Conservation (phyloP, 2,888 invertebrate species). For the Acronicta alni region DNA sequence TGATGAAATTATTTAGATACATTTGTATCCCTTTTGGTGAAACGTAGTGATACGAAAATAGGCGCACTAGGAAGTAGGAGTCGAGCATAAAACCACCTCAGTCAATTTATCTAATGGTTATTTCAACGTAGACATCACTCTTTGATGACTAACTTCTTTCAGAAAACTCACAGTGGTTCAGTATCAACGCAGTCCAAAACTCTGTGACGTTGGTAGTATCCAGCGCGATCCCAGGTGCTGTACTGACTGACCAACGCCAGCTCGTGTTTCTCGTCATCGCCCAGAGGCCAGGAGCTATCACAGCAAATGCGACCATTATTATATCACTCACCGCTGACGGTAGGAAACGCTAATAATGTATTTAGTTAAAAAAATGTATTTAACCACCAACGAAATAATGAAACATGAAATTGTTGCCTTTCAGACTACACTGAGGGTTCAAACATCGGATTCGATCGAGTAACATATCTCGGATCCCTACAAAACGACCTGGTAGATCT, state of each 20-base stretch:
- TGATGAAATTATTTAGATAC: no score
- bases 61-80: no score
- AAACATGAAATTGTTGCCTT: constrained; percentile 3
- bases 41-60: no score
- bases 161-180: constrained; percentile 32
- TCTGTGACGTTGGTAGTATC: constrained; percentile 21
- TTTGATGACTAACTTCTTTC: constrained; percentile 1
- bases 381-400: background rate
- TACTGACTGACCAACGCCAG: constrained; percentile 46
- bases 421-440: constrained; percentile 4
- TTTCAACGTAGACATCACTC: background rate
- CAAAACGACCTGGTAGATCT: constrained; percentile 32
- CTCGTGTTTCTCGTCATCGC: constrained; percentile 53
- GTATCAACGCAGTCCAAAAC: constrained; percentile 9
- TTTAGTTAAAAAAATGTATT: background rate
- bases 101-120: no score
- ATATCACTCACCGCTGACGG: constrained; percentile 38
- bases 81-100: no score
- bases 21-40: no score
- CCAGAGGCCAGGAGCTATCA: constrained; percentile 28
- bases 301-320: constrained; percentile 51
- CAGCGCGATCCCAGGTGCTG: constrained; percentile 34
- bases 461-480: constrained; percentile 40
- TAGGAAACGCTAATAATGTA: background rate
- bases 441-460: constrained; percentile 8